phyloP scores from a whole-genome alignment of 2,113 vertebrate species.

The Alethe castanea region DNA sequence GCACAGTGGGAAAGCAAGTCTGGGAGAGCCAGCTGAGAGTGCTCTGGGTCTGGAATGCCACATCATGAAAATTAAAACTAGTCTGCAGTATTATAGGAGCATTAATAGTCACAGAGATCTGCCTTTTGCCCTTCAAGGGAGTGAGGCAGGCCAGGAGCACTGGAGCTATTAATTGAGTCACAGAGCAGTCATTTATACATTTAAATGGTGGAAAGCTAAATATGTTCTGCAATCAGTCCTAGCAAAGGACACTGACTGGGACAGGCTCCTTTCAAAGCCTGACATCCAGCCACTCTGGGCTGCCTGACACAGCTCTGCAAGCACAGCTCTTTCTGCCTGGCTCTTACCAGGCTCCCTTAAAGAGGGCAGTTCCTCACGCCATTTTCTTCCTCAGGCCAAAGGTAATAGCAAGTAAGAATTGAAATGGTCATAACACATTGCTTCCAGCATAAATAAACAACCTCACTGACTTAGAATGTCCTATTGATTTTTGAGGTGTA shows the following conservation, averaged over 20 bases:
- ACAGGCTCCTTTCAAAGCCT: not conserved
- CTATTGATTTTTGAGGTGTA: not conserved
- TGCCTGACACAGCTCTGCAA: not conserved
- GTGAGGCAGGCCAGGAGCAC: not conserved
- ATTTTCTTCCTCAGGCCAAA: not conserved
- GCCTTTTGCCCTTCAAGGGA: constrained; percentile 41
- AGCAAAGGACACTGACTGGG: not conserved
- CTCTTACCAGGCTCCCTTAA: not conserved
- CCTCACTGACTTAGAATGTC: not conserved
- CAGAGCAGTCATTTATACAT: constrained; percentile 1
- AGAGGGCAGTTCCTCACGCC: not conserved
- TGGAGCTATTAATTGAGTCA: constrained; percentile 15
- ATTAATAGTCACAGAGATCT: not conserved
- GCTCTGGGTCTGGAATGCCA: not conserved
- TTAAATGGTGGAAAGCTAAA: constrained; percentile 14
- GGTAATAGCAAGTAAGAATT: not conserved
- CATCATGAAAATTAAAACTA: not conserved
- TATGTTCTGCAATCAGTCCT: not conserved
- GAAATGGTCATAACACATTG: not conserved
- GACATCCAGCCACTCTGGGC: not conserved
- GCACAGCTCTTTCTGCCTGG: not conserved
- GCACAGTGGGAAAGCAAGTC: not conserved
- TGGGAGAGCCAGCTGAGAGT: not conserved
- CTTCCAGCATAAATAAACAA: constrained; percentile 33
- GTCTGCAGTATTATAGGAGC: not conserved